Conservation (phyloP, 2,113 vertebrate genomes). For the Petrocephalus microphthalmus region DNA sequence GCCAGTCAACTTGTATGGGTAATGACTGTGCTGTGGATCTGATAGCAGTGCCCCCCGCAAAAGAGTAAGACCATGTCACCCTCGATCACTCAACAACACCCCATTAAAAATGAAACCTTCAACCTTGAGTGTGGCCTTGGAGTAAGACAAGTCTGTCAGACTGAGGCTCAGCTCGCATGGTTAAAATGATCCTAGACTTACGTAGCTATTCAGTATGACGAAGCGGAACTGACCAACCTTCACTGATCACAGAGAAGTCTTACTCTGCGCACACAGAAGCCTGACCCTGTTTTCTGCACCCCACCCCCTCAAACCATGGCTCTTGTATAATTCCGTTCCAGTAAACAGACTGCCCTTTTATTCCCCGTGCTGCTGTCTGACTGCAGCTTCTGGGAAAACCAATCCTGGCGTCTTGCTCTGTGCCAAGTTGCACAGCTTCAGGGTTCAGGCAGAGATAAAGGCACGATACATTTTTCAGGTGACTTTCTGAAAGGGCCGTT, state of each 20-base stretch:
- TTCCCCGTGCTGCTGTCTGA: neutral
- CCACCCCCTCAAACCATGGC: neutral
- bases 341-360: neutral
- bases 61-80: constrained; percentile 4
- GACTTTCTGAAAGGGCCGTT: neutral
- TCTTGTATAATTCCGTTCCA: neutral
- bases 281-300: neutral
- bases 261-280: neutral
- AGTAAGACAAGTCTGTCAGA: neutral
- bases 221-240: neutral
- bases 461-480: neutral
- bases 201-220: neutral
- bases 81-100: constrained; percentile 17
- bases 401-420: neutral
- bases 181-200: neutral
- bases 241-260: neutral
- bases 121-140: constrained; percentile 31
- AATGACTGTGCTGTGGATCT: neutral
- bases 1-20: neutral
- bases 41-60: neutral
- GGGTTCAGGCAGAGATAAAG: neutral
- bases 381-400: neutral
- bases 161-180: neutral
- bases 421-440: neutral
- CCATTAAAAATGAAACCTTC: constrained; percentile 21